Percentiles rank a stretch among this genome's conserved stretches.
These are phyloP conservation scores for Lepidocyrtinus sp. DNA, from an alignment of 2,888 invertebrate genomes.

Conservation along the genomic window DNA sequence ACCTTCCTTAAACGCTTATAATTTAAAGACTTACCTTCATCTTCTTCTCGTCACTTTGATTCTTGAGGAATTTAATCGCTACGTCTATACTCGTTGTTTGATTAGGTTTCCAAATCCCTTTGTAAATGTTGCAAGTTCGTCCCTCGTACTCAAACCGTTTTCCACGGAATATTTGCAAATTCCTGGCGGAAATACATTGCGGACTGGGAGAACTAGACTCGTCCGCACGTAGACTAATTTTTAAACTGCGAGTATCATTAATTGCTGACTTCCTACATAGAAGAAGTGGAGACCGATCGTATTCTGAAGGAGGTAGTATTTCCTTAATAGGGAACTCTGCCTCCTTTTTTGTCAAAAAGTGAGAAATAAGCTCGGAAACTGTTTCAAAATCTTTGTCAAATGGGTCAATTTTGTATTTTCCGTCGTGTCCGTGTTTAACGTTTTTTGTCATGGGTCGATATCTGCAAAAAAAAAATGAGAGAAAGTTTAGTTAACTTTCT, in stretches of 20 bases:
- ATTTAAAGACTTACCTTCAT: slow-evolving; percentile 79
- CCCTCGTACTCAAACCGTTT: slow-evolving; percentile 72
- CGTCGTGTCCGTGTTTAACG: slow-evolving; percentile 45
- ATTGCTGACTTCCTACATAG: slow-evolving; percentile 75
- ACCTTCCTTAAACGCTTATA: too few species aligned
- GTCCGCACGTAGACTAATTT: slow-evolving; percentile 72
- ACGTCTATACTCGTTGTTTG: slow-evolving; percentile 84
- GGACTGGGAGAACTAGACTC: slow-evolving; percentile 75
- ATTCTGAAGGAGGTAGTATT: slow-evolving; percentile 89
- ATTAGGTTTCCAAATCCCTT: slow-evolving; percentile 84
- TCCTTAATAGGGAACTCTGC: slow-evolving; percentile 79
- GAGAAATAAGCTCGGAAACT: slow-evolving; percentile 77
- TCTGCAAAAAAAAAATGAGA: slow-evolving; percentile 45
- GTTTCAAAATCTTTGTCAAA: slow-evolving; percentile 69
- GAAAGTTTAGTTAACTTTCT: neutral
- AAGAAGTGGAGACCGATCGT: slow-evolving; percentile 82
- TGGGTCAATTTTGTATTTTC: slow-evolving; percentile 56
- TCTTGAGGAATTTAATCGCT: slow-evolving; percentile 84
- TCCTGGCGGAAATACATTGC: slow-evolving; percentile 80
- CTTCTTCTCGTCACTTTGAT: slow-evolving; percentile 77
- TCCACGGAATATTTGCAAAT: slow-evolving; percentile 81
- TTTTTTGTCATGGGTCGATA: slow-evolving; percentile 61
- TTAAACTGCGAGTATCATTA: slow-evolving; percentile 68
- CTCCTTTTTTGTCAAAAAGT: slow-evolving; percentile 76
- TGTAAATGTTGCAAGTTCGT: slow-evolving; percentile 78